Percentiles rank a stretch among this genome's conserved stretches.
These are phyloP conservation scores for Aphidius ervi DNA, from an alignment of 1,140 invertebrate species.

Conservation along the genomic window DNA sequence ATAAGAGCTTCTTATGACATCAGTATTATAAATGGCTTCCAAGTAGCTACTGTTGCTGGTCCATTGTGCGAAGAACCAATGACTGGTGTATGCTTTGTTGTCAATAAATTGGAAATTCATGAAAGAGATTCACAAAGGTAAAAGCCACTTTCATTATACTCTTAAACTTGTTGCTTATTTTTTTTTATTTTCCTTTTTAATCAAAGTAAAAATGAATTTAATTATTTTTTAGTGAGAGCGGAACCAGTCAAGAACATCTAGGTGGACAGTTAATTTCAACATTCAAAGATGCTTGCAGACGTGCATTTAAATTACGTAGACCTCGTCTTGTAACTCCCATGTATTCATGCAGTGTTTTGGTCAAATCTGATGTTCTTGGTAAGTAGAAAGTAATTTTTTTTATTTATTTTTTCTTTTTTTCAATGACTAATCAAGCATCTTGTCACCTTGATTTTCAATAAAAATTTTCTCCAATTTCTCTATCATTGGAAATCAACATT, in stretches of 20 bases:
- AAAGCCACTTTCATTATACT: constrained; percentile 4
- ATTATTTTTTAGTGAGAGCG: constrained; percentile 28
- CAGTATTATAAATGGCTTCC: constrained; percentile 91
- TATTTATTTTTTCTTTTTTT: constrained; percentile 13
- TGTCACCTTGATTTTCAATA: too few relatives aligned
- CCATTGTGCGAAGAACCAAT: constrained; percentile 94
- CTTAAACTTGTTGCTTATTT: neutral
- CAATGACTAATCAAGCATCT: neutral
- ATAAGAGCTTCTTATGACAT: constrained; percentile 54
- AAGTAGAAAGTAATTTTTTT: constrained; percentile 49
- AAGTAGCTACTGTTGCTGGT: constrained; percentile 83
- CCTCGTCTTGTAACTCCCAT: constrained; percentile 93
- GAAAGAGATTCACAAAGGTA: constrained; percentile 45
- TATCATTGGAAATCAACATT: too few relatives aligned
- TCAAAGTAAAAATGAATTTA: neutral
- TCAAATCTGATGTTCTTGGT: constrained; percentile 91
- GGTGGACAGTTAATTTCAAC: constrained; percentile 89
- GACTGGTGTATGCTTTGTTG: constrained; percentile 87
- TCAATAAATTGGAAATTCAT: constrained; percentile 74
- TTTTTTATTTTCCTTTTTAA: neutral
- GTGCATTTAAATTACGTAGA: constrained; percentile 83
- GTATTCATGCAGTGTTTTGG: constrained; percentile 92
- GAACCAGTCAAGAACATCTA: constrained; percentile 44
- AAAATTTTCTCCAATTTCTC: too few relatives aligned
- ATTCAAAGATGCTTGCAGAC: constrained; percentile 83